Conservation (phyloP, 2,888 invertebrate genomes). For the Temnothorax rugatulus region DNA sequence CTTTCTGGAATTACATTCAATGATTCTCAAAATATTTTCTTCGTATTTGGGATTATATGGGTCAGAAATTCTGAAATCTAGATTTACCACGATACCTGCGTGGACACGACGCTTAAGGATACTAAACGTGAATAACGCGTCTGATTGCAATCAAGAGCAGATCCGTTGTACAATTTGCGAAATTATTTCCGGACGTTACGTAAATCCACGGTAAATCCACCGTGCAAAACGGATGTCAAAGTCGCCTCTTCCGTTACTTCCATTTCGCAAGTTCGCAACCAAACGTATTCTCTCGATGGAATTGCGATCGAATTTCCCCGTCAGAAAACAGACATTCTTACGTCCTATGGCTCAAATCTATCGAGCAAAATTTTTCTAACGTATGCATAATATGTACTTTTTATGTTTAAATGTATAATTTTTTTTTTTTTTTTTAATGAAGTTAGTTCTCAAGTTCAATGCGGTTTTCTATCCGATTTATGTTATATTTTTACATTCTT, state of each 20-base stretch:
- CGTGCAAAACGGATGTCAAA: too few relatives aligned
- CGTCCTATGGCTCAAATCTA: neutral
- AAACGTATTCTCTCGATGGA: too few relatives aligned
- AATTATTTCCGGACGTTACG: conserved; percentile 48
- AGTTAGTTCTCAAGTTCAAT: neutral
- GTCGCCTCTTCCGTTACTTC: too few relatives aligned
- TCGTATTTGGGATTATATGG: neutral
- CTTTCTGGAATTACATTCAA: neutral
- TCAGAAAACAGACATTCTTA: conserved; percentile 1
- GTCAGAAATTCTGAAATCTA: neutral
- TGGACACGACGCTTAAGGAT: neutral
- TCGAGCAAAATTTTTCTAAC: conserved; percentile 11
- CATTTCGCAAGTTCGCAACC: too few relatives aligned
- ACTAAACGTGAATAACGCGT: conserved; percentile 18
- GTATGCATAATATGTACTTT: conserved; percentile 1
- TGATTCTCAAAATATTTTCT: neutral
- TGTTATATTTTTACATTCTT: neutral
- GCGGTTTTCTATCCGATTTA: neutral
- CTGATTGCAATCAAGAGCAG: conserved; percentile 43
- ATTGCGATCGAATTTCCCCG: neutral
- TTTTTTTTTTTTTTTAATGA: neutral
- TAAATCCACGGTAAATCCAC: neutral
- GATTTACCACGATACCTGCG: neutral
- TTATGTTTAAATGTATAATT: neutral
- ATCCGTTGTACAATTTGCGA: conserved; percentile 42